Evolutionary conservation across 2,113 vertebrate genomes (phyloP), one percentile per base, ranked within the genome.

Genomic region (Dissostichus mawsoni): DNA sequence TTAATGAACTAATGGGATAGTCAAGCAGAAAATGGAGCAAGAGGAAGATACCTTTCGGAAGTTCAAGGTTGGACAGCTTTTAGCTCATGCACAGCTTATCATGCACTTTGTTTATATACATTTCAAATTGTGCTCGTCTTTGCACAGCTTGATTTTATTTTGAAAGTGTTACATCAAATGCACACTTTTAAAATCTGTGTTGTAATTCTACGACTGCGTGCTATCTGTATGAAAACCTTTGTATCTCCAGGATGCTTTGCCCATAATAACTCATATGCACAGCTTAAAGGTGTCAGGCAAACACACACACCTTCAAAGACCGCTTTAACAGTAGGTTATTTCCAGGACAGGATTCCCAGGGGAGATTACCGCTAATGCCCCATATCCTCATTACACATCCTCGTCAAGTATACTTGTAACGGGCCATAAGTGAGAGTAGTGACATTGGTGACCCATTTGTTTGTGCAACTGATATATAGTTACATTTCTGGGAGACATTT

Each of bases 301-400:
- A 10, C 23, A 55, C 44, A 20, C 51, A 20, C 51, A 78, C 58
- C 63, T 72, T 72, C 82, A 64, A 86, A 79, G 75, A 61, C 76
- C 78, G 20, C 47, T 63, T 87, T 89, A 84, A 85, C 69, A 25
- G 51, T 2, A 45, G 62, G 83, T 82, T 84, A 91, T 91, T 90
- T 93, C 83, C 81, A 90, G 75, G 61, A 11, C 69, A 72, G 74
- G 88, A 89, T 89, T 93, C 86, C 77, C 89, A 59, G 76, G 87
- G 25, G 83, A 84, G 93, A 94, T 95, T 94, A 95, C 51, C 45
- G 73, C 55, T 94, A 95, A 94, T 94, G 86, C 88, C 78, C 69
- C 62, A 75, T 80, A 93, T 93, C 86, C 88, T 92, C 90, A 90
- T 93, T 93, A 92, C 57, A 58, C 76, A 48, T 62, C 47, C 72